Conservation (phyloP, 2,888 invertebrate genomes). For the Trypoxylon attenuatum region DNA sequence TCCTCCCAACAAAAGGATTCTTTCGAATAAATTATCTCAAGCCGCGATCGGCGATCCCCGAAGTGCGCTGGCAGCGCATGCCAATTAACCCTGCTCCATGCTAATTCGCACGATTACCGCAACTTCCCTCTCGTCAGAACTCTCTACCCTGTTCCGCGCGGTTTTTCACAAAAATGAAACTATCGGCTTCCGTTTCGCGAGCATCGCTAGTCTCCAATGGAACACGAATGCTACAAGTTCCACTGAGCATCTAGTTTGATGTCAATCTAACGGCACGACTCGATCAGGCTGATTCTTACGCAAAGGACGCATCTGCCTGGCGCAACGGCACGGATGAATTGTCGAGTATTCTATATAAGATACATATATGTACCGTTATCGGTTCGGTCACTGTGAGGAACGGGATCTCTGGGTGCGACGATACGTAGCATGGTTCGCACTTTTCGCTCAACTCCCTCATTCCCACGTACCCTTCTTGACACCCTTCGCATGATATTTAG, state of each 20-base stretch:
- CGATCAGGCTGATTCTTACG: constrained; percentile 52
- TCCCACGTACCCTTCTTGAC: too few relatives aligned
- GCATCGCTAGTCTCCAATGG: too few relatives aligned
- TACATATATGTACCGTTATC: constrained; percentile 49
- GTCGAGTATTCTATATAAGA: constrained; percentile 27
- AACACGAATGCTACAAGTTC: too few relatives aligned
- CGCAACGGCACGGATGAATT: constrained; percentile 31
- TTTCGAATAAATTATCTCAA: constrained; percentile 17
- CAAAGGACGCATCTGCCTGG: constrained; percentile 28
- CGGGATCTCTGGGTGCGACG: constrained; percentile 34
- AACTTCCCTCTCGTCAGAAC: too few relatives aligned
- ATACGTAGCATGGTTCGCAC: neutral
- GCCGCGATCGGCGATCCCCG: constrained; percentile 7
- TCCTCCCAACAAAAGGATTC: constrained; percentile 7
- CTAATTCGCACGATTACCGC: neutral
- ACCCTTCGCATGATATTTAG: too few relatives aligned
- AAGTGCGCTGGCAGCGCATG: neutral
- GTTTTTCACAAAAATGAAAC: too few relatives aligned
- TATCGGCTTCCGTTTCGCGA: too few relatives aligned
- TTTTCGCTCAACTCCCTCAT: neutral
- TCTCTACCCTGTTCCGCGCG: too few relatives aligned
- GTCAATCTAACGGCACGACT: constrained; percentile 35
- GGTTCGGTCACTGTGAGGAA: constrained; percentile 35
- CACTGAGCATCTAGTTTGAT: too few relatives aligned
- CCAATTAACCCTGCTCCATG: constrained; percentile 8